Percentiles rank a stretch among this genome's conserved stretches.
Evolutionary conservation across 2,113 vertebrate genomes (phyloP).

Genomic region (Xenotilapia longispinis): DNA sequence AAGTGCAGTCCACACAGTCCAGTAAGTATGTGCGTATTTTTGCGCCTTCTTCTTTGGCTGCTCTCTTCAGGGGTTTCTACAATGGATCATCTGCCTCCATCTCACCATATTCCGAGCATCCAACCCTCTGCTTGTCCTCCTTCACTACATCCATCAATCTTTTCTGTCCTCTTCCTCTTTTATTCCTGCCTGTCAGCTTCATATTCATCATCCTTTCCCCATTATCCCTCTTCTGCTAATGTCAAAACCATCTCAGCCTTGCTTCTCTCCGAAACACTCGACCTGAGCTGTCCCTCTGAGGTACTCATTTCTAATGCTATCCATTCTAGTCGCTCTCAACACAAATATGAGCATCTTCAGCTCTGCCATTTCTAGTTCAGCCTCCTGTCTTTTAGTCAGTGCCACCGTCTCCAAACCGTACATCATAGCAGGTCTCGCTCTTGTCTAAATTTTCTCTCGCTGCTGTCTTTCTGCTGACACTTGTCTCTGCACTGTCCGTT

Average conservation of each 20-base stretch:
- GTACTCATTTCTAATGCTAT: not conserved
- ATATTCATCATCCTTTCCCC: not conserved
- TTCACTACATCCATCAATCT: not conserved
- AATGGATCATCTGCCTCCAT: not conserved
- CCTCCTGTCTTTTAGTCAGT: not conserved
- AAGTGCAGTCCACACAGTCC: not conserved
- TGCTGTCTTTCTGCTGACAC: not conserved
- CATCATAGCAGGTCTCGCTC: not conserved
- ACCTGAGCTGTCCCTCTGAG: not conserved
- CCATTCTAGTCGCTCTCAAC: not conserved
- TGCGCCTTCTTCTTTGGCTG: not conserved
- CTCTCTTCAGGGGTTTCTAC: not conserved
- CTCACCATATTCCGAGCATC: not conserved
- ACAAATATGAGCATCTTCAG: not conserved
- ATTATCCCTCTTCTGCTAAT: not conserved
- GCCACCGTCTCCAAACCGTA: not conserved
- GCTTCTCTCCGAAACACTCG: not conserved
- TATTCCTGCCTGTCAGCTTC: not conserved
- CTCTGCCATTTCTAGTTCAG: not conserved
- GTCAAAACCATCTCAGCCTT: not conserved
- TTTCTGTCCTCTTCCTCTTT: not conserved
- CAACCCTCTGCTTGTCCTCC: not conserved
- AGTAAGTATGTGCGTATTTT: not conserved
- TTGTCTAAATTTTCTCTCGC: not conserved
- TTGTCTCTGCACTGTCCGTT: not conserved